Conservation (phyloP, 2,888 invertebrate genomes). For the Merodon equestris region DNA sequence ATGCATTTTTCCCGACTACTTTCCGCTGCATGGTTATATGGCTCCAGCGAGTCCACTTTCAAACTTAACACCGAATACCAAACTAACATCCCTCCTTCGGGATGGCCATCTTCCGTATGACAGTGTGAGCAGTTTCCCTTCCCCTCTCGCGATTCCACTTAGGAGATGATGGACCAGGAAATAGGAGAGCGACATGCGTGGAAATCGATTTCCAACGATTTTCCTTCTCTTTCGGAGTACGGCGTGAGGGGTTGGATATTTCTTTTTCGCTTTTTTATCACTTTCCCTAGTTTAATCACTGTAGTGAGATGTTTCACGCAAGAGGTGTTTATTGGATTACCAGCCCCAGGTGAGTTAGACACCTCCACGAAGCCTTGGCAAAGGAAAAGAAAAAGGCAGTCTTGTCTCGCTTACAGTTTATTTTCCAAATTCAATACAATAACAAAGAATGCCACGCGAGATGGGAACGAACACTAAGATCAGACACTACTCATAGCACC, state of each 20-base stretch:
- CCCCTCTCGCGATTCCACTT: constrained; percentile 15
- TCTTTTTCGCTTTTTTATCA: constrained; percentile 5
- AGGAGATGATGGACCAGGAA: neutral
- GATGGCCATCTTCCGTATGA: constrained; percentile 14
- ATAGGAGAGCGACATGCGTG: constrained; percentile 22
- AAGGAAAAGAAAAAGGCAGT: neutral
- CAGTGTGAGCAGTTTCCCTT: constrained; percentile 13
- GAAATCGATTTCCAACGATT: neutral
- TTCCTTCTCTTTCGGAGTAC: constrained; percentile 46
- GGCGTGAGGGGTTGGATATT: constrained; percentile 13
- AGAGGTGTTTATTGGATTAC: constrained; percentile 37
- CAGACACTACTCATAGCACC: constrained; percentile 83
- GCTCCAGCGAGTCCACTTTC: no score
- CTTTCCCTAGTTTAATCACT: constrained; percentile 2
- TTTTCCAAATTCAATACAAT: constrained; percentile 13
- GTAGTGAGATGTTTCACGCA: constrained; percentile 8
- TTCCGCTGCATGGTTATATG: no score
- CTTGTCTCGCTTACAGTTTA: constrained; percentile 12
- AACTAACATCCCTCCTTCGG: constrained; percentile 6
- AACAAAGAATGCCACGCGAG: constrained; percentile 24
- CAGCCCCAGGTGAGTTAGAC: neutral
- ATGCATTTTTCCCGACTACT: no score
- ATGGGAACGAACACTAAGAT: neutral
- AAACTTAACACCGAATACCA: constrained; percentile 20
- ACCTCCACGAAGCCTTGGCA: no score